Conservation (phyloP, 2,888 invertebrate species). For the Aproaerema taeniolella region DNA sequence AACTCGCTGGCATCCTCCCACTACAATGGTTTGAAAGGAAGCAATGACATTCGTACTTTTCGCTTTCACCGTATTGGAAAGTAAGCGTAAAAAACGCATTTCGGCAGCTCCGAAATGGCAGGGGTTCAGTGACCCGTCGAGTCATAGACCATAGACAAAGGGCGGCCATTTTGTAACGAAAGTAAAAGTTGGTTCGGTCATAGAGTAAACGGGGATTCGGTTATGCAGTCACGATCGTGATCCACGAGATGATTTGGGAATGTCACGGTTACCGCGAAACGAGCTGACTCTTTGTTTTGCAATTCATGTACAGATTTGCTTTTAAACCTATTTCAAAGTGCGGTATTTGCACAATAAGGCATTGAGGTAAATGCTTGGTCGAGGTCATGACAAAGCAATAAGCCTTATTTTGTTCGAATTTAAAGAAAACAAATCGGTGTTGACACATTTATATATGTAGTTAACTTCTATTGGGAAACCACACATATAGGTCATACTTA, state of each 20-base stretch:
- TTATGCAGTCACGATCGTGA: slow-evolving; percentile 57
- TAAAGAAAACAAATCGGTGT: too few relatives aligned
- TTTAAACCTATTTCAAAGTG: slow-evolving; percentile 31
- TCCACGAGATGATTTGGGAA: slow-evolving; percentile 69
- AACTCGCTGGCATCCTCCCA: slow-evolving; percentile 58
- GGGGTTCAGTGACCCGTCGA: slow-evolving; percentile 58
- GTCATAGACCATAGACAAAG: slow-evolving; percentile 67
- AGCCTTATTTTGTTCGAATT: too few relatives aligned
- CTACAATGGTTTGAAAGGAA: slow-evolving; percentile 71
- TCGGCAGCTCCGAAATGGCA: slow-evolving; percentile 69
- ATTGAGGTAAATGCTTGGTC: slow-evolving; percentile 19
- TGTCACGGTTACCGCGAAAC: slow-evolving; percentile 62
- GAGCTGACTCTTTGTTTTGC: slow-evolving; percentile 50
- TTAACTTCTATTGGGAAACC: too few relatives aligned
- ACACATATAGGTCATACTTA: too few relatives aligned
- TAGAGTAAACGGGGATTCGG: slow-evolving; percentile 29
- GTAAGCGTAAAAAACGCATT: slow-evolving; percentile 75
- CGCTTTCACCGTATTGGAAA: slow-evolving; percentile 77
- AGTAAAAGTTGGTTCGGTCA: slow-evolving; percentile 58
- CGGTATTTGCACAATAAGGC: slow-evolving; percentile 36
- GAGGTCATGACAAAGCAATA: slow-evolving; percentile 6
- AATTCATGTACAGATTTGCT: slow-evolving; percentile 32
- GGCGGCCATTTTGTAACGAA: slow-evolving; percentile 60
- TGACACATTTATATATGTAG: too few relatives aligned
- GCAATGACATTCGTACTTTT: slow-evolving; percentile 73